phyloP scores from a whole-genome alignment of 2,888 invertebrate genomes.

The Pedicia rivosa region DNA sequence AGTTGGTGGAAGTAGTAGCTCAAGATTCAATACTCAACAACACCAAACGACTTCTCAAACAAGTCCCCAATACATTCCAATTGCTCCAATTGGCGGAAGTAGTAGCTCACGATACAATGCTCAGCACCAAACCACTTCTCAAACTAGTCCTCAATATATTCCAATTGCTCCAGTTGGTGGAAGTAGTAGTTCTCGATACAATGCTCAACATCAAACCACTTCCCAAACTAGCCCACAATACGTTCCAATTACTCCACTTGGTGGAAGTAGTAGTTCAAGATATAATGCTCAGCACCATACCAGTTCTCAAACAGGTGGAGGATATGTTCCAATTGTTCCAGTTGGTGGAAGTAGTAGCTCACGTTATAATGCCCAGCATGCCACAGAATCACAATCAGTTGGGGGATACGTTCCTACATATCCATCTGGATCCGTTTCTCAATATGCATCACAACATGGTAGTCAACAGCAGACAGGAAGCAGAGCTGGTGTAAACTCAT shows the following conservation, averaged over 20 bases:
- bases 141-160: not conserved
- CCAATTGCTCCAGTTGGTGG: too few relatives aligned
- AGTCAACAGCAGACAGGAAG: not conserved
- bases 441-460: not conserved
- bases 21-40: not conserved
- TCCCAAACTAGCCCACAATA: not conserved
- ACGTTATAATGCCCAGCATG: not conserved
- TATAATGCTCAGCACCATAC: too few relatives aligned
- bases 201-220: too few relatives aligned
- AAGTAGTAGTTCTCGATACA: too few relatives aligned
- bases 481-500: not conserved
- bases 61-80: too few relatives aligned
- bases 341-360: not conserved
- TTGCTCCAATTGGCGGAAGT: too few relatives aligned
- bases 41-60: not conserved
- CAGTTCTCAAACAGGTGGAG: too few relatives aligned
- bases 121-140: too few relatives aligned
- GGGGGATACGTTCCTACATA: conserved; percentile 1
- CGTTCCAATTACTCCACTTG: conserved; percentile 1
- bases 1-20: conserved; percentile 4
- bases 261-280: too few relatives aligned
- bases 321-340: conserved; percentile 2
- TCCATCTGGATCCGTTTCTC: not conserved
- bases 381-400: not conserved
- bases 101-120: not conserved